Percentiles rank a stretch among this genome's conserved stretches.
phyloP scores from a whole-genome alignment of 2,888 invertebrate genomes.

The Osedax frankpressi region DNA sequence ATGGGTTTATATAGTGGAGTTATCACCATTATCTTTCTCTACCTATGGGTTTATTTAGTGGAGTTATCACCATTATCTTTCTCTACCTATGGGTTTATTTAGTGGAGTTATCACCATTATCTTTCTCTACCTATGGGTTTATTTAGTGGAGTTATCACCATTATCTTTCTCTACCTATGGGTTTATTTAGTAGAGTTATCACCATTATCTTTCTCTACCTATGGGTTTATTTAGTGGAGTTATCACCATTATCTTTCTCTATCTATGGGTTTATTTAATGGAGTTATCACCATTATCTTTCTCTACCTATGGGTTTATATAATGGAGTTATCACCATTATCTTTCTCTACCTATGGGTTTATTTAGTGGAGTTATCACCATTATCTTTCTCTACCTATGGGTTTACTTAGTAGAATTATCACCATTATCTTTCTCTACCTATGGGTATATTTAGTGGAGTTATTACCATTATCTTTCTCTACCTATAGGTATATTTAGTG shows the following conservation, averaged over 20 bases:
- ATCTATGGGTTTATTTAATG: neutral
- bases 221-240: conserved; percentile 48
- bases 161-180: neutral
- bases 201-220: no score
- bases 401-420: neutral
- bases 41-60: conserved; percentile 48
- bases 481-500: neutral
- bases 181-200: neutral
- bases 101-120: conserved; percentile 46
- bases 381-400: neutral
- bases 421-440: no score
- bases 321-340: conserved; percentile 46
- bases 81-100: neutral
- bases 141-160: conserved; percentile 42
- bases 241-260: neutral
- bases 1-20: neutral
- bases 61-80: neutral
- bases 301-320: neutral
- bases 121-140: conserved; percentile 45
- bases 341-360: conserved; percentile 45
- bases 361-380: conserved; percentile 42
- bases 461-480: neutral
- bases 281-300: neutral
- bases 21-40: conserved; percentile 48
- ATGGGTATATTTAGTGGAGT: conserved; percentile 48